These are phyloP conservation scores for Azemiops feae DNA, from an alignment of 2,113 vertebrate species.

Conservation along the genomic window DNA sequence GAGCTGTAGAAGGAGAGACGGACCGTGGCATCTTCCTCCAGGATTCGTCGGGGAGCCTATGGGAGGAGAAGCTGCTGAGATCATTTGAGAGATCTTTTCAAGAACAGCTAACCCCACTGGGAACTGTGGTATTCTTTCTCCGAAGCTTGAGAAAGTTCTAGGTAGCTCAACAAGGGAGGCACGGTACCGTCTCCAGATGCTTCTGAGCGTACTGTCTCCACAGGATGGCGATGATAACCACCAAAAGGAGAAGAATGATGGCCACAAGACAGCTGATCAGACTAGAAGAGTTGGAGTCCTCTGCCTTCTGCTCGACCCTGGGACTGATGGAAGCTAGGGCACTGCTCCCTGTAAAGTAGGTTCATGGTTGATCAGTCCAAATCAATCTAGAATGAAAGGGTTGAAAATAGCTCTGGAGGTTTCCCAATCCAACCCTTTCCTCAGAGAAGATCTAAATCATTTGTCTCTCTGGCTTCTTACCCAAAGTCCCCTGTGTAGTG, in stretches of 20 bases:
- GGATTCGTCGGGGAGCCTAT: constrained; percentile 84
- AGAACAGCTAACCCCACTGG: not conserved
- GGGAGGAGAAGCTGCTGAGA: not conserved
- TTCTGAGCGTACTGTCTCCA: constrained; percentile 90
- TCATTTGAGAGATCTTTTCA: not conserved
- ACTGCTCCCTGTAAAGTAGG: constrained; percentile 52
- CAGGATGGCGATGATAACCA: constrained; percentile 87
- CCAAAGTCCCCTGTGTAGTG: constrained; percentile 52
- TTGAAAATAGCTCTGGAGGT: not conserved
- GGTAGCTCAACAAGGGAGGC: not conserved
- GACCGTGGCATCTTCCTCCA: constrained; percentile 86
- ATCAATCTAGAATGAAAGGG: not conserved
- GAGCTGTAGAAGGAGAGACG: constrained; percentile 87
- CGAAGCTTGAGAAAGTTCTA: not conserved
- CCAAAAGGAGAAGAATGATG: constrained; percentile 86
- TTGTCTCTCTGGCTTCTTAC: constrained; percentile 47
- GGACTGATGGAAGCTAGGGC: constrained; percentile 67
- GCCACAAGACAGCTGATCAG: constrained; percentile 89
- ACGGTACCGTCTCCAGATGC: constrained; percentile 84
- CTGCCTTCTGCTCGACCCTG: constrained; percentile 59
- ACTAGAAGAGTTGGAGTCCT: constrained; percentile 77
- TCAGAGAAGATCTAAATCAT: not conserved
- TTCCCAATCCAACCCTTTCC: not conserved
- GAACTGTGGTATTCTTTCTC: not conserved
- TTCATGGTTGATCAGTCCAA: not conserved